Evolutionary conservation across 2,797 vertebrate genomes (phyloP).

Genomic region (Limosa lapponica): DNA sequence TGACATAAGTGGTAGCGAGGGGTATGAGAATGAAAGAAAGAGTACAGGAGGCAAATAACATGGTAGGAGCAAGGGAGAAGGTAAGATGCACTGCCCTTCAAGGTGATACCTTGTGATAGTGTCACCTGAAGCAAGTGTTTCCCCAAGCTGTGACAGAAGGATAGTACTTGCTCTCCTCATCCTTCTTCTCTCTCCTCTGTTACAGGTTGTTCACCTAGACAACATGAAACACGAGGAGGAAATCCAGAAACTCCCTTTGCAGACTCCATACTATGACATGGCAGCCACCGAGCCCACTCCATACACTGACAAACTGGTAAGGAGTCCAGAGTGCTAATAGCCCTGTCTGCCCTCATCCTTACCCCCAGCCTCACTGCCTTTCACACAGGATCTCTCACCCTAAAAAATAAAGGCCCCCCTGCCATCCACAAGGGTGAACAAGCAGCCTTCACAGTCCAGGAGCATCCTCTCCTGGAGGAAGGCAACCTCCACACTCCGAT

Average conservation of each 20-base stretch:
- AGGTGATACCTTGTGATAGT: background rate
- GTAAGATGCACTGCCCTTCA: background rate
- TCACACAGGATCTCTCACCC: background rate
- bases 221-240: constrained; percentile 80
- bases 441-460: background rate
- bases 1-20: background rate
- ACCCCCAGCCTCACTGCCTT: background rate
- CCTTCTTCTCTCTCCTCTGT: background rate
- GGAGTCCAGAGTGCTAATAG: constrained; percentile 26
- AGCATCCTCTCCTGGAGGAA: background rate
- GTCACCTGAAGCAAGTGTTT: background rate
- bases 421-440: accelerated
- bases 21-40: background rate
- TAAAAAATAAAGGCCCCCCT: background rate
- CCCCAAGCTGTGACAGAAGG: background rate
- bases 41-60: background rate
- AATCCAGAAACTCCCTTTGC: constrained; percentile 86
- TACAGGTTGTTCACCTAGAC: constrained; percentile 89
- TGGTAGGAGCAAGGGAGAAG: background rate
- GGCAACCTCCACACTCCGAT: background rate
- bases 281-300: constrained; percentile 84
- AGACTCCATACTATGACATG: constrained; percentile 91
- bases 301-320: constrained; percentile 88
- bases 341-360: background rate
- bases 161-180: background rate